Base-by-base conservation (phyloP, 2,113 vertebrate species). In the Mixornis gularis region DNA sequence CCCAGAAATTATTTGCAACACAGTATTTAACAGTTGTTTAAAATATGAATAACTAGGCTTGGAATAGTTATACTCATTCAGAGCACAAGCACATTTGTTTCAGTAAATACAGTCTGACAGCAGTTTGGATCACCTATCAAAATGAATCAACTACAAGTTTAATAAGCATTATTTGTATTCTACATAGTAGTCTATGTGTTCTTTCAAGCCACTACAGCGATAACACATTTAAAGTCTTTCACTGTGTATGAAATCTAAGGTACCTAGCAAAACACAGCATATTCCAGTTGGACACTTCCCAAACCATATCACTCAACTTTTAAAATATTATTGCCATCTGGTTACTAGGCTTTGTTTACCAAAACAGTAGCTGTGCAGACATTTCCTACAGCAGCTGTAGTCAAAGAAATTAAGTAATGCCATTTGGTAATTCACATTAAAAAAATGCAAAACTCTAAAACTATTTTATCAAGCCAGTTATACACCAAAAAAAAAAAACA, bases 251-350 rank as follows among this genome's bases (percentile, higher is more conserved):
- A 96, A 95, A 96, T 77, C 49, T 78, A 92, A 94, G 63, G 53
- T 92, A 96, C 92, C 96, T 74, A 94, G 93, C 88, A 96, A 97
- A 97, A 93, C 66, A 95, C 18, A 77, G 69, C 89, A 88, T 89
- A 96, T 91, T 95, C 87, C 70, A 95, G 71, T 71, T 97, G 95
- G 92, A 97, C 71, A 30, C 43, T 92, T 95, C 91, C 92, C 93
- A 97, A 85, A 48, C 13, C 41, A 15, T 93, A 96, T 32, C 87
- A 3, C 43, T 90, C 71, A 94, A 96, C 64, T 93, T 97, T 83
- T 93, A 78, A 65, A 96, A 91, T 94, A 97, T 96, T 97, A 95
- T 84, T 93, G 82, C 96, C 96, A 97, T 97, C 95, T 97, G 95
- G 93, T 92, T 96, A 93, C 95, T 92, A 95, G 85, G 88, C 74